Conservation (phyloP, 1,140 invertebrate species). For the Panagrolaimus sp. region DNA sequence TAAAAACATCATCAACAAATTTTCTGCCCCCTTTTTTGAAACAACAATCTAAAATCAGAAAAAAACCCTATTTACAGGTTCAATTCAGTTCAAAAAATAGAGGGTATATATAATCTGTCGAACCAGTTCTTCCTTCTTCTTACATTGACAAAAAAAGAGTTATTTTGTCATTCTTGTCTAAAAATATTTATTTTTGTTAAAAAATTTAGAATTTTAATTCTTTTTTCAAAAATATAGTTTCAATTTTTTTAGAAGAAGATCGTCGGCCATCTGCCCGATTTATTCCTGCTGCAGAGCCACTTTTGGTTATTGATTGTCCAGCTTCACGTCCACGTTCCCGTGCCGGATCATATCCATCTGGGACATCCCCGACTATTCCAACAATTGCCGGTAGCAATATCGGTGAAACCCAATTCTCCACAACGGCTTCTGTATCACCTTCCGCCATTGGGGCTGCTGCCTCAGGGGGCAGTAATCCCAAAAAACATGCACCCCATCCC, state of each 20-base stretch:
- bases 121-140: too few relatives aligned
- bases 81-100: not conserved
- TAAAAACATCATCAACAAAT: too few relatives aligned
- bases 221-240: not conserved
- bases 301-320: slow-evolving; percentile 10
- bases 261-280: slow-evolving; percentile 9
- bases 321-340: not conserved
- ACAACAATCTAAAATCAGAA: not conserved
- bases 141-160: too few relatives aligned
- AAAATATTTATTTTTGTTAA: not conserved
- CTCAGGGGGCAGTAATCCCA: not conserved
- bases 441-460: not conserved
- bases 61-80: not conserved
- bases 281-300: slow-evolving; percentile 5
- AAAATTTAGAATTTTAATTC: not conserved
- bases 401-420: not conserved
- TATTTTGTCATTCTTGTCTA: too few relatives aligned
- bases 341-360: not conserved
- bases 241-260: not conserved
- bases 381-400: not conserved
- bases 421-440: not conserved
- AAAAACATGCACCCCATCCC: not conserved
- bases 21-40: not conserved
- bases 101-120: too few relatives aligned
- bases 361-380: not conserved